Evolutionary conservation across 2,113 vertebrate species (phyloP).

Genomic region (Saguinus midas): DNA sequence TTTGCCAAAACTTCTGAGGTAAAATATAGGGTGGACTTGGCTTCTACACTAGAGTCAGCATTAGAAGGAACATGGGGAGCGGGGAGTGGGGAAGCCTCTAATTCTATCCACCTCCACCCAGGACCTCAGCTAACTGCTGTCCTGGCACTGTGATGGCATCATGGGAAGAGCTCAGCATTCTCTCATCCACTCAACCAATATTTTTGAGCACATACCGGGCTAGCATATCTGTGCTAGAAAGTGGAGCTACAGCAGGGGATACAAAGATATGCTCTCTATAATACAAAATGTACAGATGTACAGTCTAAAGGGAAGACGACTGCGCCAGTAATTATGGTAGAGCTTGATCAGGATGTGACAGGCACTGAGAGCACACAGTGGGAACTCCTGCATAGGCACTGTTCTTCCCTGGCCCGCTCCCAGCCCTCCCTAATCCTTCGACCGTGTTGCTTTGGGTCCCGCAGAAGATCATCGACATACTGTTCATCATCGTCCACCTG

Average conservation of each 20-base stretch:
- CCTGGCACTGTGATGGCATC: accelerated
- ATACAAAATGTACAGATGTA: accelerated
- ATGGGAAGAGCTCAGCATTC: neutral
- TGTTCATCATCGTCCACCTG: accelerated
- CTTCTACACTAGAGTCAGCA: neutral
- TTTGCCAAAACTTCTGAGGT: neutral
- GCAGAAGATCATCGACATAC: accelerated
- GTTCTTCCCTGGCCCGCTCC: neutral
- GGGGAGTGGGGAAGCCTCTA: accelerated
- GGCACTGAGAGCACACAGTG: accelerated
- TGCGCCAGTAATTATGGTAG: accelerated
- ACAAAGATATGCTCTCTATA: accelerated
- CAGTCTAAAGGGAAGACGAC: accelerated
- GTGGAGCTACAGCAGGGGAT: accelerated
- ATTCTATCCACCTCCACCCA: accelerated
- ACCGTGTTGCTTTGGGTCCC: neutral
- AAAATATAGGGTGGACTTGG: neutral
- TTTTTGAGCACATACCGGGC: neutral
- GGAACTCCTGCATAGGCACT: neutral
- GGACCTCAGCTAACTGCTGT: neutral
- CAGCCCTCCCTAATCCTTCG: neutral
- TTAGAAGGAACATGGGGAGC: neutral
- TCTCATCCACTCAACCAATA: neutral
- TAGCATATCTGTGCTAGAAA: neutral
- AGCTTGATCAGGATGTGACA: too few relatives aligned